Evolutionary conservation across 2,797 vertebrate species (phyloP).

Genomic region (Hoplostethus mediterraneus): DNA sequence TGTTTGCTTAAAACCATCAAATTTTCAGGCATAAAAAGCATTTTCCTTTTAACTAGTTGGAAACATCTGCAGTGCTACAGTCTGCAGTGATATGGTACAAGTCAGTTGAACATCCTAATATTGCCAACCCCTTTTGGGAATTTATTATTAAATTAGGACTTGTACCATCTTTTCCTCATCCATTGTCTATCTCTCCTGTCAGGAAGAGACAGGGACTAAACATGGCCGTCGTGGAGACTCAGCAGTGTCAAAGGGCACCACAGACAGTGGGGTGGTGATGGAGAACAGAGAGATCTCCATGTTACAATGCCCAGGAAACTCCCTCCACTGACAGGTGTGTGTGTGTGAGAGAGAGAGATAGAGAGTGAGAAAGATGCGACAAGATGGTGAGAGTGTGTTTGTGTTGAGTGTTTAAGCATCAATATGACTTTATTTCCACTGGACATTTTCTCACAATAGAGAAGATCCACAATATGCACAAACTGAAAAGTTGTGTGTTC

Average conservation of each 20-base stretch:
- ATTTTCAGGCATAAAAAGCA: no score
- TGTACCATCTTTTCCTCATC: not conserved
- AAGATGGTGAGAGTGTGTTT: slow-evolving; percentile 31
- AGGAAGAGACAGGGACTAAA: slow-evolving; percentile 63
- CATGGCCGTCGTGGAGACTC: slow-evolving; percentile 67
- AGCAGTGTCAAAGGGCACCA: slow-evolving; percentile 68
- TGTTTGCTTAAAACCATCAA: no score
- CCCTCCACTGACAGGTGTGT: slow-evolving; percentile 60
- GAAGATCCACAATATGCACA: not conserved
- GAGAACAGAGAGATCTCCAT: slow-evolving; percentile 58
- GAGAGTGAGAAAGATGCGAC: not conserved
- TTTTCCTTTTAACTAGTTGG: no score
- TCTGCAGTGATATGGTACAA: no score
- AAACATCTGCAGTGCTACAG: no score
- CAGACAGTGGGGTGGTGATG: slow-evolving; percentile 78
- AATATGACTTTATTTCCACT: not conserved
- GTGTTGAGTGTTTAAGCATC: not conserved
- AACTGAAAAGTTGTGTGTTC: not conserved
- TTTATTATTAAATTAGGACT: not conserved
- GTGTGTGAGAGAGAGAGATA: not conserved
- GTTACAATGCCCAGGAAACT: slow-evolving; percentile 68
- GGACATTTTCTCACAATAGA: not conserved
- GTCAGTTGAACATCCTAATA: no score
- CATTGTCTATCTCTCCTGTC: not conserved
- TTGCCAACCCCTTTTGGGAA: no score